Evolutionary conservation across 2,113 vertebrate genomes (phyloP).

Genomic region (Labeo rohita): DNA sequence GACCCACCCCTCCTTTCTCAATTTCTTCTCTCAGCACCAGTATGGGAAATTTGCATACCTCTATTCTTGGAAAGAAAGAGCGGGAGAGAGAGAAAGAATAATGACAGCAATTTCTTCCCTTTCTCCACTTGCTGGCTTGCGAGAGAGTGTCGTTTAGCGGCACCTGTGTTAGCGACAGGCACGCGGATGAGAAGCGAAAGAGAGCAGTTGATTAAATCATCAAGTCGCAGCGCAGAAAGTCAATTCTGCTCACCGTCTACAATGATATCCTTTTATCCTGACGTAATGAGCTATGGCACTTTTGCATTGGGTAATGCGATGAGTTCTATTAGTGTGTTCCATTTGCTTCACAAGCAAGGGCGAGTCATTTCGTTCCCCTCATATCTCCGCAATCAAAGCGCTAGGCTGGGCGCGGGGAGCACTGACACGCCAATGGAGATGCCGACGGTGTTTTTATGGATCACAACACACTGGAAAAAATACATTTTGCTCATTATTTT

Average conservation of each 20-base stretch:
- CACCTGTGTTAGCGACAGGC: conserved; percentile 98
- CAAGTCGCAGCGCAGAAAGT: conserved; percentile 97
- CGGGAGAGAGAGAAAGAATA: conserved; percentile 76
- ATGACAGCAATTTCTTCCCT: conserved; percentile 95
- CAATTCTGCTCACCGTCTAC: conserved; percentile 99
- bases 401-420: conserved; percentile 79
- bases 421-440: conserved; percentile 12
- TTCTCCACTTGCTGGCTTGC: conserved; percentile 79
- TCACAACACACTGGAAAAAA: conserved; percentile 87
- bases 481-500: conserved; percentile 85
- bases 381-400: conserved; percentile 96
- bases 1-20: conserved; percentile 52
- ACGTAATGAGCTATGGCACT: conserved; percentile 99
- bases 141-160: conserved; percentile 96
- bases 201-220: conserved; percentile 99
- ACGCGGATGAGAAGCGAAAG: conserved; percentile 97
- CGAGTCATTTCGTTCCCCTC: conserved; percentile 93
- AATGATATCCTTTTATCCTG: conserved; percentile 99
- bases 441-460: conserved; percentile 84
- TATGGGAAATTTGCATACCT: conserved; percentile 92
- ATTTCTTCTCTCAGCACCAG: conserved; percentile 74
- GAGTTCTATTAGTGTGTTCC: conserved; percentile 99
- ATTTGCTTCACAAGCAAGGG: conserved; percentile 99
- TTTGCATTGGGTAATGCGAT: conserved; percentile 98
- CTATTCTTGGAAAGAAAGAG: conserved; percentile 78